Percentiles rank a stretch among this genome's conserved stretches.
Conservation (phyloP, 2,797 vertebrate species). For the Naso thynnoides region DNA sequence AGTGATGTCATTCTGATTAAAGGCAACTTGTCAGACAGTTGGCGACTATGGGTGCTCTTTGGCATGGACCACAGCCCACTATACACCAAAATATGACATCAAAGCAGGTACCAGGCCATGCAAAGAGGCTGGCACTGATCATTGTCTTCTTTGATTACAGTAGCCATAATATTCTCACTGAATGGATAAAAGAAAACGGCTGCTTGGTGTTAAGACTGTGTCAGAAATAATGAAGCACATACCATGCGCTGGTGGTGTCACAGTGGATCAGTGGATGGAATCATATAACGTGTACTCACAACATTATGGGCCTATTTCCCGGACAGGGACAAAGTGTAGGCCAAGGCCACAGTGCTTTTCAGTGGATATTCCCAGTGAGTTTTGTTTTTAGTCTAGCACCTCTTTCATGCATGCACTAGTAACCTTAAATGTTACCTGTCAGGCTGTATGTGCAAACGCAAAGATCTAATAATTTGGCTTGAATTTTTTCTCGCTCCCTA, state of each 20-base stretch:
- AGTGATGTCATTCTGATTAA: conserved; percentile 85
- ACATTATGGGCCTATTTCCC: conserved; percentile 38
- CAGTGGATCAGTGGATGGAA: conserved; percentile 49
- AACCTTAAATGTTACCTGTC: too few species aligned
- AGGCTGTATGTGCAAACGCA: too few species aligned
- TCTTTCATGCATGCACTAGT: too few species aligned
- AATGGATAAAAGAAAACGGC: conserved; percentile 74
- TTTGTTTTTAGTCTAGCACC: conserved; percentile 2
- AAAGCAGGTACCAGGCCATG: conserved; percentile 78
- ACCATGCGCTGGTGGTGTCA: conserved; percentile 50
- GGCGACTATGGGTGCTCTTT: conserved; percentile 76
- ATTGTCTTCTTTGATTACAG: conserved; percentile 81
- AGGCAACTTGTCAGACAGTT: conserved; percentile 82
- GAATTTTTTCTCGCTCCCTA: too few species aligned
- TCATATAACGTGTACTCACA: conserved; percentile 40
- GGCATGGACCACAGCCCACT: conserved; percentile 67
- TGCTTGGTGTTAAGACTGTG: conserved; percentile 73
- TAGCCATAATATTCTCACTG: conserved; percentile 69
- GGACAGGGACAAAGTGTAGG: conserved; percentile 35
- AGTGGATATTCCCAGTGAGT: conserved; percentile 11
- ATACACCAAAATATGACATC: conserved; percentile 80
- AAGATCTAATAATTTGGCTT: too few species aligned
- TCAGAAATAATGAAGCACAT: conserved; percentile 72
- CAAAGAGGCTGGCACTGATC: conserved; percentile 77
- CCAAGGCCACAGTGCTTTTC: conserved; percentile 14